phyloP scores from a whole-genome alignment of 1,140 invertebrate species.

The Wasmannia auropunctata region DNA sequence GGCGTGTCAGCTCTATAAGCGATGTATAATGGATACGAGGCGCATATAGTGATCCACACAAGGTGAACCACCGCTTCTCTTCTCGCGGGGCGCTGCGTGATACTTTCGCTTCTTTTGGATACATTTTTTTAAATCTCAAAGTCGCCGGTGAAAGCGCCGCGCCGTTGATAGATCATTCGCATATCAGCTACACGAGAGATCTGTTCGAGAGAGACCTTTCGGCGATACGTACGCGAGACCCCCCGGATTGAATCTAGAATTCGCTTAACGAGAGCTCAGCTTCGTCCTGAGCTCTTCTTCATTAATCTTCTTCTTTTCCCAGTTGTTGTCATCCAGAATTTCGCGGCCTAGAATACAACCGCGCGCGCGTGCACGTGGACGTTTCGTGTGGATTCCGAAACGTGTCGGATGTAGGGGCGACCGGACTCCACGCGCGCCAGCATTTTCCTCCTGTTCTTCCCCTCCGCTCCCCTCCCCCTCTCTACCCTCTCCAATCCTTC shows the following conservation, averaged over 20 bases:
- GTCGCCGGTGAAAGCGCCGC: too few species aligned
- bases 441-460: constrained; percentile 19
- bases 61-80: constrained; percentile 13
- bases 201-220: not conserved
- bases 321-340: not conserved
- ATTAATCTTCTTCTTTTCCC: not conserved
- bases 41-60: constrained; percentile 8
- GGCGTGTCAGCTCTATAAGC: not conserved
- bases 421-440: too few species aligned
- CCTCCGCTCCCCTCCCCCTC: too few species aligned
- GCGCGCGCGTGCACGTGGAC: not conserved
- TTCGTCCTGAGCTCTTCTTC: not conserved
- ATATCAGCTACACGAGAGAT: not conserved
- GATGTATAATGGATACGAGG: not conserved
- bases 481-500: too few species aligned
- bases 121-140: not conserved
- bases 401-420: not conserved
- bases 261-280: not conserved
- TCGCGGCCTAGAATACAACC: not conserved
- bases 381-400: not conserved
- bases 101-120: not conserved
- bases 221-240: not conserved
- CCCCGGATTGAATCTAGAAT: not conserved
- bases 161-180: not conserved
- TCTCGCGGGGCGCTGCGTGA: too few species aligned